Evolutionary conservation across 1,140 invertebrate genomes (phyloP), one percentile per base, ranked within the genome.

Genomic region (Bradynema listronoti): DNA sequence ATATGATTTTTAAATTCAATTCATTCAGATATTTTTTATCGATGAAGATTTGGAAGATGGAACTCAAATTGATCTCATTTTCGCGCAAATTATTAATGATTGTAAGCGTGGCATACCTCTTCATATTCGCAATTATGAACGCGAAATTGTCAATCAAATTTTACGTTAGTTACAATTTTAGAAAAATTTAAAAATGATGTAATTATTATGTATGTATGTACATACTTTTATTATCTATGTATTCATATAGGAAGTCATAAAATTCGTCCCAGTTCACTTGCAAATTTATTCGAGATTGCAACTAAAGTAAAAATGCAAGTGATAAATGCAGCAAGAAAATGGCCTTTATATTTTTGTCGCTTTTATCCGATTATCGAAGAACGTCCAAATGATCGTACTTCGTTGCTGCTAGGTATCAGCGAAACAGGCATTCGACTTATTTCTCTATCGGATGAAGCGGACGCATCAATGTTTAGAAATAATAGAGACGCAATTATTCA

Each of bases 261-360:
- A 25, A 24, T 64, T 1, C 63, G 62, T 6, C 29, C 45, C n/a
- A 32, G 58, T 25, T 33, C 49, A 16, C 11, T 67, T 2, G 32
- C 65, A 24, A 59, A 58, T 16, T 7, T 57, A 2, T 30, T 29
- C 27, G 58, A 61, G 43, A 56, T 64, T n/a, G 34, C 62, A 11
- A 60, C 43, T 16, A 39, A 58, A 36, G 62, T 64, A 6, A 64
- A 64, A 56, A 16, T 46, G 14, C 43, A 64, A 33, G 22, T 64
- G n/a, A 64, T 64, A 24, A 41, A 39, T 32, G 63, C 41, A 16
- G 62, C 52, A n/a, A 47, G 62, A 24, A 64, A 64, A 25, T 64
- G 62, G 62, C 62, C 62, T 42, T 41, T 64, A 9, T 64, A 64
- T 50, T 64, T 64, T 46, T 64, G 56, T 41, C 65, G 62, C 22